Evolutionary conservation across 2,797 vertebrate genomes (phyloP).

Genomic region (Microctenopoma steveboyesi): DNA sequence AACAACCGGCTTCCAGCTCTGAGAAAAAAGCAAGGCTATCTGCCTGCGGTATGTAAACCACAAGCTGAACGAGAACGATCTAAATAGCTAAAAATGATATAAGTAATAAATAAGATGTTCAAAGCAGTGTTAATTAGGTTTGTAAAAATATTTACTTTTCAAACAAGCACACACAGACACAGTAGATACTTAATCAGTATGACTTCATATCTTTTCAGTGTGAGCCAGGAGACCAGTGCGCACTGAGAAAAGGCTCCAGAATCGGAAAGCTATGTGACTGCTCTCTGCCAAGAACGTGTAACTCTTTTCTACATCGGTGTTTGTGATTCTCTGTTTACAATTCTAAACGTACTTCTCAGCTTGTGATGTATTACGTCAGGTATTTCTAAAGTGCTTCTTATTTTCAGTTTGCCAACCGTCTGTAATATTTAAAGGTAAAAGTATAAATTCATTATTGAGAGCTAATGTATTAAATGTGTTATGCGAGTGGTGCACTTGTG

Average conservation of each 20-base stretch:
- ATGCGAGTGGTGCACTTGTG: conserved; percentile 4
- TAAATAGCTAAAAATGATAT: background rate
- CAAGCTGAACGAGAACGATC: conserved; percentile 3
- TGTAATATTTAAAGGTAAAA: conserved; percentile 8
- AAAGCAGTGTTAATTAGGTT: background rate
- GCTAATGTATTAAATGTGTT: conserved; percentile 40
- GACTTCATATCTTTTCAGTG: conserved; percentile 69
- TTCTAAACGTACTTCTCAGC: background rate
- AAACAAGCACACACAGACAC: background rate
- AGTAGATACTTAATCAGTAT: background rate
- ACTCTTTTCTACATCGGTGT: conserved; percentile 83
- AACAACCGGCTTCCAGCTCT: conserved; percentile 64
- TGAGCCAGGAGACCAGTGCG: conserved; percentile 78
- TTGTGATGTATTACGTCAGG: background rate
- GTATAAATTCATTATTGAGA: background rate
- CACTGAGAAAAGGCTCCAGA: conserved; percentile 80
- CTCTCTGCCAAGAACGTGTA: conserved; percentile 78
- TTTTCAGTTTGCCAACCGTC: background rate
- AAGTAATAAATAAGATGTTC: background rate
- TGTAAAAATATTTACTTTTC: background rate
- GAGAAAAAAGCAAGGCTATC: conserved; percentile 69
- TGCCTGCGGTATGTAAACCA: conserved; percentile 67
- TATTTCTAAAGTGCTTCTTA: background rate
- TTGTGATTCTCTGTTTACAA: conserved; percentile 66
- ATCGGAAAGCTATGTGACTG: conserved; percentile 86